Base-by-base conservation (phyloP, 2,797 vertebrate species). In the Lophotriccus pileatus region DNA sequence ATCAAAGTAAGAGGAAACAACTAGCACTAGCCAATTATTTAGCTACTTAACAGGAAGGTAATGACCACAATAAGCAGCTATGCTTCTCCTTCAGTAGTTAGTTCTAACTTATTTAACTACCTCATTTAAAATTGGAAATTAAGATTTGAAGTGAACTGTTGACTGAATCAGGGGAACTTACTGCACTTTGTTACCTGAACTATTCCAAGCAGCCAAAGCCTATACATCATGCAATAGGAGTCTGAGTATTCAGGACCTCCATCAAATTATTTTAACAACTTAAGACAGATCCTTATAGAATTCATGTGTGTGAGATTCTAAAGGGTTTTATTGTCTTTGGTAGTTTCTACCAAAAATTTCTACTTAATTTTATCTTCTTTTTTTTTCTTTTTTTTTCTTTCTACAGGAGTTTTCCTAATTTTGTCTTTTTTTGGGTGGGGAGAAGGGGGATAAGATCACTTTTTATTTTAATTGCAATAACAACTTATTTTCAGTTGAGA, bases 51-150 rank as follows among this genome's bases (percentile, higher is more conserved):
- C n/a, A 47, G 47, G 39, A 87, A 78, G 30, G 3, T 44, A 87
- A 74, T 39, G 10, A 32, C 41, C 46, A 6, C n/a, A 85, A 34
- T 60, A 72, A 84, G 28, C 7, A 85, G 30, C 30, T 78, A 9
- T 24, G 11, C 23, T 70, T 1, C n/a, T 79, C 84, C 75, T 72
- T 94, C 73, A 36, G 17, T 56, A 43, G 43, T 82, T 68, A 37
- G 14, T 77, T 85, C 36, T 34, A 34, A 49, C 18, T 92, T 68
- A 28, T 91, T 53, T 53, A 84, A 32, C 37, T 92, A 60, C 49
- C 30, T 87, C 6, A 0, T 89, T 67, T 88, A 56, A 92, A 89
- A 63, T 32, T 81, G 27, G 55, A 92, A 85, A 60, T 56, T 13
- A 80, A 53, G 9, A 23, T 50, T 55, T 68, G 41, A 85, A 92